phyloP scores from a whole-genome alignment of 2,797 vertebrate species.

The Mionectes olivaceus region DNA sequence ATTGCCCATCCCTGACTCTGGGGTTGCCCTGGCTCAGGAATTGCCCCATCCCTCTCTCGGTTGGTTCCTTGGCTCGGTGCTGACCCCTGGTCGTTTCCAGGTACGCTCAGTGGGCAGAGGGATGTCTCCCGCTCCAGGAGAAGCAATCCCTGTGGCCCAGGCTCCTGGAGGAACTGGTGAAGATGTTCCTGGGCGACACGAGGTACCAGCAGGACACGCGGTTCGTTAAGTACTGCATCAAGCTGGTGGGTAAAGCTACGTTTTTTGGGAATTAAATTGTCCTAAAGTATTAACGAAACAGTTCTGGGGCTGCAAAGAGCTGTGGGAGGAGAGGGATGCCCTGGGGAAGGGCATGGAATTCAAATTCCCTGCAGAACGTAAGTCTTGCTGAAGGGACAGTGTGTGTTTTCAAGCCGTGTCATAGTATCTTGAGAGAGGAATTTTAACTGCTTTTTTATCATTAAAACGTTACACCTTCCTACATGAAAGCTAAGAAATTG shows the following conservation, averaged over 20 bases:
- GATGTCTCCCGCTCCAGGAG: conserved; percentile 67
- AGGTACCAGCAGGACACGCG: conserved; percentile 86
- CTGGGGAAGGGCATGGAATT: fast-evolving
- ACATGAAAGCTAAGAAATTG: fast-evolving
- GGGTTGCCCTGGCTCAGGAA: too few relatives aligned
- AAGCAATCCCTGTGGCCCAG: conserved; percentile 52
- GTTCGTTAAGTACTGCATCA: conserved; percentile 87
- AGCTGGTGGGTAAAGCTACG: conserved; percentile 82
- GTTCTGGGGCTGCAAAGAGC: background rate
- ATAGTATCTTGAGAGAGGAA: too few relatives aligned
- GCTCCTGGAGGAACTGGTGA: conserved; percentile 85
- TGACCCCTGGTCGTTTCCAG: conserved; percentile 60
- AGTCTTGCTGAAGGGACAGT: background rate
- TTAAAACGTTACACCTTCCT: background rate
- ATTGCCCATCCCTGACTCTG: background rate
- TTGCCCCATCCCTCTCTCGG: background rate
- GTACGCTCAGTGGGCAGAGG: conserved; percentile 84
- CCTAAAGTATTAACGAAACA: fast-evolving
- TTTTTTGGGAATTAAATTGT: fast-evolving
- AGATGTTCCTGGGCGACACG: conserved; percentile 80
- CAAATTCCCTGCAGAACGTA: background rate
- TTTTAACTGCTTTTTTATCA: background rate
- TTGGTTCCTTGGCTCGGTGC: fast-evolving
- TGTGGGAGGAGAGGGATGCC: background rate
- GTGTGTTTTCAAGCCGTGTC: background rate